Evolutionary conservation across 2,797 vertebrate genomes (phyloP).

Genomic region (Falco peregrinus): DNA sequence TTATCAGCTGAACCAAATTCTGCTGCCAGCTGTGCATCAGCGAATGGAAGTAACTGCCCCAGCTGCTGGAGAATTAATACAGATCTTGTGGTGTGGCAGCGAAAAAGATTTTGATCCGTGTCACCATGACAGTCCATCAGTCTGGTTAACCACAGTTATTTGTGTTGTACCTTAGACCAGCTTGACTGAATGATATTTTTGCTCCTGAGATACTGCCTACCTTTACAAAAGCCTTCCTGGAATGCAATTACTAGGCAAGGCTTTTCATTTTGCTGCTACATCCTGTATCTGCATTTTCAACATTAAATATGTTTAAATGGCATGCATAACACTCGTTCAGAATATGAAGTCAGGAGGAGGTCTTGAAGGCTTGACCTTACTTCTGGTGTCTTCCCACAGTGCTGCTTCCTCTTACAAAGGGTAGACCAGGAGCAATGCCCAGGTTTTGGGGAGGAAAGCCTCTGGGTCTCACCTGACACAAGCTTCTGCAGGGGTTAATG

Average conservation of each 20-base stretch:
- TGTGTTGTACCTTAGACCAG: rapidly evolving
- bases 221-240: background rate
- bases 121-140: background rate
- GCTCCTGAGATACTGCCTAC: background rate
- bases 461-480: background rate
- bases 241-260: background rate
- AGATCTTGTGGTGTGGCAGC: background rate
- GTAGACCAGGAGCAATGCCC: background rate
- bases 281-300: background rate
- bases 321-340: background rate
- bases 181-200: background rate
- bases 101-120: background rate
- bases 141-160: background rate
- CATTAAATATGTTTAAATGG: background rate
- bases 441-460: background rate
- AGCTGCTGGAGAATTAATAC: background rate
- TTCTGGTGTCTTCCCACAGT: background rate
- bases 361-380: background rate
- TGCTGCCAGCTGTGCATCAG: background rate
- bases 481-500: background rate
- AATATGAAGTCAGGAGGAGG: background rate
- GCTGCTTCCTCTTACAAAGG: background rate
- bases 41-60: background rate
- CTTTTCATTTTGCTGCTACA: background rate
- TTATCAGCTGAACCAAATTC: background rate